Percentiles rank a stretch among this genome's conserved stretches.
Evolutionary conservation across 2,888 invertebrate species (phyloP).

Genomic region (Spialia ferax): DNA sequence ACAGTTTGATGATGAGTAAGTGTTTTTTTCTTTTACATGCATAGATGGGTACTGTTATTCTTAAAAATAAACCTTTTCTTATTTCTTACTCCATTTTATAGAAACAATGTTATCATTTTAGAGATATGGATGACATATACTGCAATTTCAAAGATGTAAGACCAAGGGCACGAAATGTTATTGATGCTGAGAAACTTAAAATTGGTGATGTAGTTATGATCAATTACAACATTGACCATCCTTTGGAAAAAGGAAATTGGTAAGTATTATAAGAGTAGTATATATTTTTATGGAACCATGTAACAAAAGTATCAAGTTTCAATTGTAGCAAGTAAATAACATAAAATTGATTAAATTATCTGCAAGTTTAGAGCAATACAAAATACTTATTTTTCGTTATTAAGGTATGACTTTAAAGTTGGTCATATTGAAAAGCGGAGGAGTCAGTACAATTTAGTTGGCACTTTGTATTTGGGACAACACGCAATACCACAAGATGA

Average conservation of each 20-base stretch:
- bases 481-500: conserved; percentile 86
- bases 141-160: conserved; percentile 86
- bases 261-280: conserved; percentile 53
- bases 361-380: neutral
- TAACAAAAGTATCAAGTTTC: no score
- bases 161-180: conserved; percentile 88
- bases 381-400: conserved; percentile 30
- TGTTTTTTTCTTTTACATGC: no score
- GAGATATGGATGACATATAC: conserved; percentile 68
- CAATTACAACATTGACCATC: conserved; percentile 91
- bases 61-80: no score
- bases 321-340: no score
- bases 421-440: conserved; percentile 72
- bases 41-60: no score
- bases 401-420: conserved; percentile 87
- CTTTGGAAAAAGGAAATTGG: conserved; percentile 90
- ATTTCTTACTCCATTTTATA: neutral
- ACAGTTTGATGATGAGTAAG: conserved; percentile 69
- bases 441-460: conserved; percentile 75
- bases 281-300: no score
- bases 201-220: conserved; percentile 89
- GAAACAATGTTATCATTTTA: conserved; percentile 44
- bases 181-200: conserved; percentile 84
- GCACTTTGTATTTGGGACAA: conserved; percentile 87
- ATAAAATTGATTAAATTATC: no score